Base-by-base conservation (phyloP, 2,888 invertebrate species). In the Drosophila glabriapex region DNA sequence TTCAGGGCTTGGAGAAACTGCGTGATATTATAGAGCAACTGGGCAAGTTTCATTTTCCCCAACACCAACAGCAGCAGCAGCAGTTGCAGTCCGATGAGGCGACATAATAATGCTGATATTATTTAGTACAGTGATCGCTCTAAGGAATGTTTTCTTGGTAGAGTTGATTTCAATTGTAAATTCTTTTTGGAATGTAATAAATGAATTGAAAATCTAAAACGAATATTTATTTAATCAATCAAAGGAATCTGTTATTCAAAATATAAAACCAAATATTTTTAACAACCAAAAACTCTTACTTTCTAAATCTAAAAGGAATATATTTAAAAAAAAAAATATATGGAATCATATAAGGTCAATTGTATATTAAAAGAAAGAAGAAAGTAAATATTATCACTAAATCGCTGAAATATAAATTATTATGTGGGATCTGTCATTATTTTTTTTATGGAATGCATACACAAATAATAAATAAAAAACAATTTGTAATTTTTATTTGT, bases 11-110 rank as follows among this genome's bases (percentile, higher is more conserved):
- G 73, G 80, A 90, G 22, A 91, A 91, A 63, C 78, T 93, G 22
- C 85, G 85, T 19, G 52, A 54, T 5, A 73, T 81, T 25, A 68
- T 93, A 10, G 89, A 92, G 68, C 69, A 72, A 49, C 72, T 82
- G 63, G 93, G 92, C 5, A 83, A 91, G 68, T 93, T 93, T 67
- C 72, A 92, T 67, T 92, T 92, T 80, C 90, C 93, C 4, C 59
- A 43, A 25, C 46, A 46, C 1, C 43, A 33, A 3, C 43, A 22
- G 2, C 43, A n/a, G 14, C 54, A 33, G 22, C 22, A 6, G 22
- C 54, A 22, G 2, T 37, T 50, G 28, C 28, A 10, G 50, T 16
- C 46, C 7, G 16, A 46, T 25, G 16, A 25, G 25, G 46, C 9
- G 9, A 25, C 46, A 4, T 1, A 16, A 25, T 46, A 25, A 9